Evolutionary conservation across 2,888 invertebrate species (phyloP).

Genomic region (Emmelina monodactyla): DNA sequence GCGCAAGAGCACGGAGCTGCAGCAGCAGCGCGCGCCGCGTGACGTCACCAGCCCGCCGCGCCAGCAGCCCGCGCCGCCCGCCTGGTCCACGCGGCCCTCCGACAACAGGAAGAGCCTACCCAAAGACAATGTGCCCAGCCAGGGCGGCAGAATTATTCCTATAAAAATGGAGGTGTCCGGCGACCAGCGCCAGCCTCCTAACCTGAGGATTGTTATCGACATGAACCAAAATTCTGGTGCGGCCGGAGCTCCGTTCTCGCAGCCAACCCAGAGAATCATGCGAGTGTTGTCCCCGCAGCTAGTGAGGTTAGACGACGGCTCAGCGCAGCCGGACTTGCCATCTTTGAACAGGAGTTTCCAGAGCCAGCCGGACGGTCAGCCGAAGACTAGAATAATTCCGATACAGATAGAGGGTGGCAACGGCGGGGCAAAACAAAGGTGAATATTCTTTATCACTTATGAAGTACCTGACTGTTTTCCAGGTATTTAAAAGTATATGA

Average conservation of each 20-base stretch:
- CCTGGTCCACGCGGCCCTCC: constrained; percentile 54
- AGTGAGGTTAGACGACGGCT: constrained; percentile 50
- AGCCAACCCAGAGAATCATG: constrained; percentile 61
- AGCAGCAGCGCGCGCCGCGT: constrained; percentile 39
- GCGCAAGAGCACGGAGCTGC: constrained; percentile 48
- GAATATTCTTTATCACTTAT: constrained; percentile 6
- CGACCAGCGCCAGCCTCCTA: constrained; percentile 38
- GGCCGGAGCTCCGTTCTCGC: constrained; percentile 36
- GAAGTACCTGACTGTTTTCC: background rate
- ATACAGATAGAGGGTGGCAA: constrained; percentile 64
- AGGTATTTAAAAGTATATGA: background rate
- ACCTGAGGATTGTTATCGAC: constrained; percentile 52
- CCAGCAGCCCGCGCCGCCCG: constrained; percentile 44
- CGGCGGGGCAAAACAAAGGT: constrained; percentile 50
- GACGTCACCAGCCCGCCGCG: constrained; percentile 52
- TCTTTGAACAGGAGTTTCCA: constrained; percentile 39
- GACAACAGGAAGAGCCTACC: constrained; percentile 55
- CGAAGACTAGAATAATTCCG: constrained; percentile 68
- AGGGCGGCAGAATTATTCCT: constrained; percentile 67
- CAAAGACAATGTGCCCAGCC: constrained; percentile 31
- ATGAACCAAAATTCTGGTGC: constrained; percentile 43
- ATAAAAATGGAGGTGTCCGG: constrained; percentile 70
- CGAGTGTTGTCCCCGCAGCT: constrained; percentile 59
- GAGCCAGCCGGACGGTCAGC: constrained; percentile 36
- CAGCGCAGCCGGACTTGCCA: constrained; percentile 41